These are phyloP conservation scores for Rhinogobius similis DNA, from an alignment of 2,113 vertebrate species.

Conservation along the genomic window DNA sequence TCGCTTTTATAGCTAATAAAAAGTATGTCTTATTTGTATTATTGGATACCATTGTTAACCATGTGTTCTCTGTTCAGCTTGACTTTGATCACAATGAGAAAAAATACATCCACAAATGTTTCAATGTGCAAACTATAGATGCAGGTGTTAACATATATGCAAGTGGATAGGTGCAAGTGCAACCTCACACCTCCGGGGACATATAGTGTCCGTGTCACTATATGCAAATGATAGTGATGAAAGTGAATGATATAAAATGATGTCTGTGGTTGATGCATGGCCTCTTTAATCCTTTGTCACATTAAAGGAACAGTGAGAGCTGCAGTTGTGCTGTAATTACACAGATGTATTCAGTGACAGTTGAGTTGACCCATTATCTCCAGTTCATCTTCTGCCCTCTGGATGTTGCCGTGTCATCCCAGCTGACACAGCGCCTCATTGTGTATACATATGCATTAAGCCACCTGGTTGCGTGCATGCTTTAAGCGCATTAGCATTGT, in stretches of 20 bases:
- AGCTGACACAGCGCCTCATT: neutral
- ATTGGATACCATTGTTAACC: too few species aligned
- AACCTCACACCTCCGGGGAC: neutral
- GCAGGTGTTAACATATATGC: neutral
- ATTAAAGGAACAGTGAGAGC: neutral
- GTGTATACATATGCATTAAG: slow-evolving; percentile 45
- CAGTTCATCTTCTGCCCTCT: neutral
- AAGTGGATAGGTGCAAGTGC: neutral
- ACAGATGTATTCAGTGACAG: neutral
- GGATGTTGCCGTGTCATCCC: neutral
- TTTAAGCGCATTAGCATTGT: slow-evolving; percentile 8
- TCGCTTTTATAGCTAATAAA: slow-evolving; percentile 6
- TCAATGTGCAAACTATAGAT: neutral
- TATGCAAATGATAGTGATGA: neutral
- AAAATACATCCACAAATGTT: neutral
- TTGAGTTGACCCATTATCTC: neutral
- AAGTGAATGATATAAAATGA: too few species aligned
- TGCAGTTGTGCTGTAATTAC: neutral
- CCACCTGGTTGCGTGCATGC: slow-evolving; percentile 40
- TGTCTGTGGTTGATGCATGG: too few species aligned
- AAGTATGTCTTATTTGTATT: neutral
- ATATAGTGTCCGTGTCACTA: neutral
- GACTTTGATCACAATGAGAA: neutral
- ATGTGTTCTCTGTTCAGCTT: neutral
- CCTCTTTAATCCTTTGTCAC: neutral